These are phyloP conservation scores for Loriculus beryllinus DNA, from an alignment of 2,797 vertebrate genomes.

Conservation along the genomic window DNA sequence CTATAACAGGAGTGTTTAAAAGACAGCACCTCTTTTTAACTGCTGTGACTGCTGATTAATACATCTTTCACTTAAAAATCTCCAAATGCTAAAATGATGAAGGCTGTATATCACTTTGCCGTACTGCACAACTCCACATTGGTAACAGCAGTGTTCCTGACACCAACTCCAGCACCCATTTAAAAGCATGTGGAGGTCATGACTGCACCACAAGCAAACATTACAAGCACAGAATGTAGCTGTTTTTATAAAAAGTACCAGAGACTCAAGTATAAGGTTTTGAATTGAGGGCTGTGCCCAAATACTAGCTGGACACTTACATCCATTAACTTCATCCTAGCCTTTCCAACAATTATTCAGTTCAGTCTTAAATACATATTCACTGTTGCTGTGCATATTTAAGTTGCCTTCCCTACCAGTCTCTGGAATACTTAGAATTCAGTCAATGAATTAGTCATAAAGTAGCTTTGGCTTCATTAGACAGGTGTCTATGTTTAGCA, in stretches of 20 bases:
- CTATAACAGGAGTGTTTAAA: background rate
- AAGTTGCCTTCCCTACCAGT: background rate
- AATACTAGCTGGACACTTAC: background rate
- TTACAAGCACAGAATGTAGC: background rate
- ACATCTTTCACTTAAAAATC: background rate
- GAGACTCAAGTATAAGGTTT: background rate
- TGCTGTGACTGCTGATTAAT: background rate
- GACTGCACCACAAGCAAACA: rapidly evolving
- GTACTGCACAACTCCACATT: background rate
- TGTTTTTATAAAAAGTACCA: background rate
- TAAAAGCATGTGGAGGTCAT: background rate
- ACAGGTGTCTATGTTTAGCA: background rate
- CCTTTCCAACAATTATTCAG: background rate
- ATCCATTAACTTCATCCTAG: background rate
- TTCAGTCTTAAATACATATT: background rate
- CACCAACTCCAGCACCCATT: background rate
- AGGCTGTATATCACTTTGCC: background rate
- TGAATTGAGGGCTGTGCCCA: background rate
- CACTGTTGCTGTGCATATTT: background rate
- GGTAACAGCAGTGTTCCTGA: background rate
- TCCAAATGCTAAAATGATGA: background rate
- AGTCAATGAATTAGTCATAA: background rate
- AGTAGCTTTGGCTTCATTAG: background rate
- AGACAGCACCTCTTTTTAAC: background rate
- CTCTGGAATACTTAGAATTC: background rate